Conservation (phyloP, 2,113 vertebrate genomes). For the Glaucidium brasilianum region DNA sequence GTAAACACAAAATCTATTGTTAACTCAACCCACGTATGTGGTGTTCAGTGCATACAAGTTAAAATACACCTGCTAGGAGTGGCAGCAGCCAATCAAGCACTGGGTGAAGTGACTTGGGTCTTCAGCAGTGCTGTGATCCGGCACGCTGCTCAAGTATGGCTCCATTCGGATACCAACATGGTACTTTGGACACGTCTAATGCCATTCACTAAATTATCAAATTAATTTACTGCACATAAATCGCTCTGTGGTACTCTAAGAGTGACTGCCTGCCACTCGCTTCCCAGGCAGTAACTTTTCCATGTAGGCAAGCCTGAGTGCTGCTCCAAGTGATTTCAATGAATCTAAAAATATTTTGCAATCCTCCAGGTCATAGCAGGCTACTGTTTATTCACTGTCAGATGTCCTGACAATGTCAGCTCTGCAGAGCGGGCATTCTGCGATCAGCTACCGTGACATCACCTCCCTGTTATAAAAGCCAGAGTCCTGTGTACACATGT, state of each 20-base stretch:
- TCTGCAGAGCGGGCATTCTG: neutral
- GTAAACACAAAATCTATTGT: fast-evolving
- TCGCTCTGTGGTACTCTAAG: neutral
- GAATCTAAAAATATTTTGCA: neutral
- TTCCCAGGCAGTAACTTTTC: neutral
- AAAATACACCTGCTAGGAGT: neutral
- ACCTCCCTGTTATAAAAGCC: neutral
- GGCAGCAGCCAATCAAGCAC: neutral
- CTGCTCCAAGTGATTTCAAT: neutral
- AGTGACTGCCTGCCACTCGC: fast-evolving
- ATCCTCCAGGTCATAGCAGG: neutral
- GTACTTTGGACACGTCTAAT: neutral
- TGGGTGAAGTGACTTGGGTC: neutral
- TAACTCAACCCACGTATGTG: fast-evolving
- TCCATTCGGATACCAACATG: fast-evolving
- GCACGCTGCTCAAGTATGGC: fast-evolving
- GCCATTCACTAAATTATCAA: neutral
- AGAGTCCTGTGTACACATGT: fast-evolving
- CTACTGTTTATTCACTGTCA: neutral
- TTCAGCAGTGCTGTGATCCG: fast-evolving
- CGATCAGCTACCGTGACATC: neutral
- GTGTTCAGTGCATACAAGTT: neutral
- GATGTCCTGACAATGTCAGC: fast-evolving
- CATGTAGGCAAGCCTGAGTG: fast-evolving
- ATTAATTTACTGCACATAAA: neutral